These are phyloP conservation scores for Podabrus alpinus DNA, from an alignment of 2,888 invertebrate genomes.

Conservation along the genomic window DNA sequence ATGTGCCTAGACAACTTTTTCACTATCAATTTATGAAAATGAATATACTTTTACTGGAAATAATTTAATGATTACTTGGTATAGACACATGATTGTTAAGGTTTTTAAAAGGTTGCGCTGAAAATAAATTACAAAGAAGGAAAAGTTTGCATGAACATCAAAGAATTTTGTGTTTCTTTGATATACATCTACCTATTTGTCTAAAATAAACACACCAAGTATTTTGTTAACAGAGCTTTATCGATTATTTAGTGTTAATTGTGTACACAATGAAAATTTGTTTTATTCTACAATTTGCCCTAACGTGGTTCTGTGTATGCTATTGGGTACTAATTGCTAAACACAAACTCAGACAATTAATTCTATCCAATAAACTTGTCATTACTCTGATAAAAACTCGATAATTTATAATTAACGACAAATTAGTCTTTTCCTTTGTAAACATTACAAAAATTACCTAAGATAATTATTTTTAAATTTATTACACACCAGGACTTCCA, in stretches of 20 bases:
- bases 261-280: background rate
- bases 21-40: background rate
- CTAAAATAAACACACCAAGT: background rate
- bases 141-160: background rate
- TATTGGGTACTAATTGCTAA: background rate
- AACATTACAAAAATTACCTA: background rate
- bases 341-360: background rate
- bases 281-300: slow-evolving; percentile 9
- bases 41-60: background rate
- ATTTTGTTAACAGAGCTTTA: background rate
- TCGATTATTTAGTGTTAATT: slow-evolving; percentile 5
- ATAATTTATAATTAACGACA: background rate
- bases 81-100: background rate
- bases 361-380: background rate
- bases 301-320: background rate
- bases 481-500: background rate
- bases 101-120: background rate
- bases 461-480: background rate
- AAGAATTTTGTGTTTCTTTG: background rate
- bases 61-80: background rate
- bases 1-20: too few relatives aligned
- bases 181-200: slow-evolving; percentile 3
- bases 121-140: slow-evolving; percentile 2
- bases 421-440: background rate
- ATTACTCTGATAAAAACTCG: background rate